A percentile compares a stretch with the other conserved stretches of the same genome.
Conservation (phyloP, 2,888 invertebrate species). For the Xylota segnis region DNA sequence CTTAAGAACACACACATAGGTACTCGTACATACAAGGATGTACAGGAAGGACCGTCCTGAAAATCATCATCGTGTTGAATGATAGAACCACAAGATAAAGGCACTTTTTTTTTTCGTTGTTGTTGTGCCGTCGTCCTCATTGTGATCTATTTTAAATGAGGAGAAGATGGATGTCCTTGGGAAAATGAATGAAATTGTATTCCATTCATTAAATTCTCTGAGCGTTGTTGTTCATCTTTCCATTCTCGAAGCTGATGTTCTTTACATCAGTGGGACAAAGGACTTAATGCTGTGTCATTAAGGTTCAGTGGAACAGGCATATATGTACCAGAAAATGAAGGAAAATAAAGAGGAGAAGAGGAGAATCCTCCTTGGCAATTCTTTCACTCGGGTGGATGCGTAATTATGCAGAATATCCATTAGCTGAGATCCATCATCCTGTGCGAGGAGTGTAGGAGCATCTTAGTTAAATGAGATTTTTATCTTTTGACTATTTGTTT, state of each 20-base stretch:
- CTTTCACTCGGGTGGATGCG: constrained; percentile 66
- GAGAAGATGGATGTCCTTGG: constrained; percentile 65
- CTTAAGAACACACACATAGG: not conserved
- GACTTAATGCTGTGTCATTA: constrained; percentile 70
- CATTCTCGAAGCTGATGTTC: constrained; percentile 44
- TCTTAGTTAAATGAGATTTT: constrained; percentile 72
- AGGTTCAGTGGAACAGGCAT: constrained; percentile 64
- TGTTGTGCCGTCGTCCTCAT: too few relatives aligned
- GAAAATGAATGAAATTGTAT: constrained; percentile 61
- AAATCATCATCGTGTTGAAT: constrained; percentile 1
- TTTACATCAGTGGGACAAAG: constrained; percentile 56
- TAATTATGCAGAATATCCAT: constrained; percentile 76
- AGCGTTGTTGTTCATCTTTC: constrained; percentile 16
- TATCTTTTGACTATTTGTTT: constrained; percentile 50
- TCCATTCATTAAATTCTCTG: constrained; percentile 57
- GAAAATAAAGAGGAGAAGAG: not conserved
- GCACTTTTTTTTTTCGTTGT: constrained; percentile 3
- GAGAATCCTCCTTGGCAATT: constrained; percentile 61
- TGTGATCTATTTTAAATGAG: constrained; percentile 48
- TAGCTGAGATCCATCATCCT: constrained; percentile 65
- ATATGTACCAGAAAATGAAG: not conserved
- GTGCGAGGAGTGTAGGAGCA: constrained; percentile 26
- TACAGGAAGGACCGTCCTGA: not conserved
- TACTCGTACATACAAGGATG: not conserved
- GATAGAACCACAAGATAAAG: constrained; percentile 26